phyloP scores from a whole-genome alignment of 2,888 invertebrate genomes.

The Drosophila phalerata region DNA sequence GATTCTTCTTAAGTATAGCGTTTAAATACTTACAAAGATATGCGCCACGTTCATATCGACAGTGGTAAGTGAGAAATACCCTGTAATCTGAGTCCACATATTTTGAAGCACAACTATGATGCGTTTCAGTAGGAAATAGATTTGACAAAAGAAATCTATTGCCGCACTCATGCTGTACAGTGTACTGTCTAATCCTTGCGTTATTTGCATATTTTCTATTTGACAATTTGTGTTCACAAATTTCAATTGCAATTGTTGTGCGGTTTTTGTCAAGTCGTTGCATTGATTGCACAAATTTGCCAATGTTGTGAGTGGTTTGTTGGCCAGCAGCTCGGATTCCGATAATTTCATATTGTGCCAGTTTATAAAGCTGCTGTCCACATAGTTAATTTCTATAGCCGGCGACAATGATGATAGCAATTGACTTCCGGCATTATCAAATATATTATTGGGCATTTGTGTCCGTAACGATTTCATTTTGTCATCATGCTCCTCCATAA shows the following conservation, averaged over 20 bases:
- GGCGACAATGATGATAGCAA: constrained; percentile 42
- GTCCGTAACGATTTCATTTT: constrained; percentile 63
- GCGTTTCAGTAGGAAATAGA: constrained; percentile 90
- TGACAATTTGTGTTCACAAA: constrained; percentile 82
- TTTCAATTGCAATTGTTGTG: constrained; percentile 87
- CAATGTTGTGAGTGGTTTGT: constrained; percentile 92
- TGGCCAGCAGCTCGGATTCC: constrained; percentile 92
- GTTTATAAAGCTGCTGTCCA: constrained; percentile 1
- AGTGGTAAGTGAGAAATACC: constrained; percentile 87
- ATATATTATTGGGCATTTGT: constrained; percentile 33
- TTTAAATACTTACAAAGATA: constrained; percentile 61
- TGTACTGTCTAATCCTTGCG: constrained; percentile 47
- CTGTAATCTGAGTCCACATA: constrained; percentile 91
- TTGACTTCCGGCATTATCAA: constrained; percentile 4
- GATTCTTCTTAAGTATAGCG: too few relatives aligned
- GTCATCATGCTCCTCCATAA: constrained; percentile 80
- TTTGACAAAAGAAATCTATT: constrained; percentile 88
- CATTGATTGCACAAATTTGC: constrained; percentile 93
- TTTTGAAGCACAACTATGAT: constrained; percentile 90
- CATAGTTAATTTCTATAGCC: constrained; percentile 68
- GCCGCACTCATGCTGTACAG: constrained; percentile 86
- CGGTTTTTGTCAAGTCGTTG: constrained; percentile 89
- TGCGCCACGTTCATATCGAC: constrained; percentile 45
- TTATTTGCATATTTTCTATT: constrained; percentile 23
- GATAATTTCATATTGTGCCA: constrained; percentile 29